Evolutionary conservation across 2,797 vertebrate species (phyloP).

Genomic region (Amniataba percoides): DNA sequence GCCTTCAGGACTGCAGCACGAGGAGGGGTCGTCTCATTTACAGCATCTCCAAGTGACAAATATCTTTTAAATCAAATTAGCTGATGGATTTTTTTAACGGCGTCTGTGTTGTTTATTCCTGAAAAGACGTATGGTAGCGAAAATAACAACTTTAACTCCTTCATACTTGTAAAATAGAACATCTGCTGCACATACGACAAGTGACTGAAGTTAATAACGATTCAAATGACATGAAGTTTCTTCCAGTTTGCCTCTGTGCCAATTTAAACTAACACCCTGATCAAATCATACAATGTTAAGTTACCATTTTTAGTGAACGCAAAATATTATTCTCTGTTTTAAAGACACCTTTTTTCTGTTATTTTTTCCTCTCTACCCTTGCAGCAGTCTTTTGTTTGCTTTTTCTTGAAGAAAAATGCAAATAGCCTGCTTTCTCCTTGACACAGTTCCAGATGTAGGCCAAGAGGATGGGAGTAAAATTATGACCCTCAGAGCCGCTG

Average conservation of each 20-base stretch:
- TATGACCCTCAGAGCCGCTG: conserved; percentile 22
- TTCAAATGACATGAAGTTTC: conserved; percentile 8
- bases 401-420: conserved; percentile 20
- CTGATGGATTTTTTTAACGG: conserved; percentile 4
- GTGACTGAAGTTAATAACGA: conserved; percentile 15
- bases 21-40: conserved; percentile 38
- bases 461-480: conserved; percentile 9
- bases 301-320: background rate
- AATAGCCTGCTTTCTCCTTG: conserved; percentile 20
- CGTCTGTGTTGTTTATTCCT: conserved; percentile 8
- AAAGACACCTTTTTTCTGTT: accelerated
- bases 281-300: conserved; percentile 12
- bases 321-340: background rate
- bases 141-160: conserved; percentile 1
- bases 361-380: background rate
- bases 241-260: conserved; percentile 19
- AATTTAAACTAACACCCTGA: conserved; percentile 8
- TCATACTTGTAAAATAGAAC: background rate
- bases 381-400: background rate
- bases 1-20: conserved; percentile 30
- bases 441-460: conserved; percentile 8
- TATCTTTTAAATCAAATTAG: conserved; percentile 37
- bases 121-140: background rate
- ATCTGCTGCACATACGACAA: background rate
- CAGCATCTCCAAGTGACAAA: conserved; percentile 13